Conservation (phyloP, 2,888 invertebrate genomes). For the Ormyrus thymus region DNA sequence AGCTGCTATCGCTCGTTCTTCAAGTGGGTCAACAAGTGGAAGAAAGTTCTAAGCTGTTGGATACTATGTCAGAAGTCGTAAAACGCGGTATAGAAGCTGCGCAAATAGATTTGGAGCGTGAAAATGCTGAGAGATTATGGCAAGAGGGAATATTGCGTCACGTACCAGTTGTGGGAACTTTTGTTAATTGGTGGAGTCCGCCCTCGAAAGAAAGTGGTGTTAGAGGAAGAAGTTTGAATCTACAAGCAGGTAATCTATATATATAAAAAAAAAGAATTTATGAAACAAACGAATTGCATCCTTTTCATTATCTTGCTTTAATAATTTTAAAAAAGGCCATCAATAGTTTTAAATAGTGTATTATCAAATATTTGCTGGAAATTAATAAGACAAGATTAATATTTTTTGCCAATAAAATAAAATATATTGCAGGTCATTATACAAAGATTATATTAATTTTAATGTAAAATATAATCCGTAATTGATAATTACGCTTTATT, state of each 20-base stretch:
- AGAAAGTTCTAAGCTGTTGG: conserved; percentile 92
- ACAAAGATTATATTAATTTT: too few relatives aligned
- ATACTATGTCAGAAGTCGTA: conserved; percentile 96
- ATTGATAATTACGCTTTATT: too few relatives aligned
- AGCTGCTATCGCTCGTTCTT: conserved; percentile 89
- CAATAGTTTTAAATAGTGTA: too few relatives aligned
- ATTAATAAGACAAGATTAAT: too few relatives aligned
- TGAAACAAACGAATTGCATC: too few relatives aligned
- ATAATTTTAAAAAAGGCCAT: too few relatives aligned
- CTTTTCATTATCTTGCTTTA: too few relatives aligned
- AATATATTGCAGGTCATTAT: too few relatives aligned
- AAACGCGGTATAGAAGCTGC: conserved; percentile 95
- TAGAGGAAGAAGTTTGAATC: conserved; percentile 88
- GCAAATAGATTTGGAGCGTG: conserved; percentile 91
- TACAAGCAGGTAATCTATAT: conserved; percentile 76
- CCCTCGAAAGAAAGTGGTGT: conserved; percentile 85
- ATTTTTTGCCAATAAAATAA: too few relatives aligned
- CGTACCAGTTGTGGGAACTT: conserved; percentile 94
- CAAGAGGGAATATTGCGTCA: conserved; percentile 96
- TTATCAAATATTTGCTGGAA: too few relatives aligned
- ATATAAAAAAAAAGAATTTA: too few relatives aligned
- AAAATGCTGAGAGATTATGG: conserved; percentile 92
- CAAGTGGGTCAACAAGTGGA: conserved; percentile 94
- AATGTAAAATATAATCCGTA: too few relatives aligned
- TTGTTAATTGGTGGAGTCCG: conserved; percentile 98